Base-by-base conservation (phyloP, 1,140 invertebrate genomes). In the Maconellicoccus hirsutus region DNA sequence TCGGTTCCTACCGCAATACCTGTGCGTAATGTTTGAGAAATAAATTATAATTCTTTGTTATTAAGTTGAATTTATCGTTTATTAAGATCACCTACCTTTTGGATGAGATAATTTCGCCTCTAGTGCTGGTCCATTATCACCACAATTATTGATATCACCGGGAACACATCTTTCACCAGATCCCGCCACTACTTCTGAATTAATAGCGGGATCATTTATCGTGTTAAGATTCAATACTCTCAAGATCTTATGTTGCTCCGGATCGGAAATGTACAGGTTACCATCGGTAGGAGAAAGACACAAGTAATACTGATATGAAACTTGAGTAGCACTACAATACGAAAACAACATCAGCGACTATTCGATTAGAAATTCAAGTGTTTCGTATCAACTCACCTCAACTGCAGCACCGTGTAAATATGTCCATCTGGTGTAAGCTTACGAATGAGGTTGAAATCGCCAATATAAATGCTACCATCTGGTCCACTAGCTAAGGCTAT, bases 401-500 rank as follows among this genome's bases (percentile, higher is more conserved):
- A 82, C 78, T 96, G 88, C n/a, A 98, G 81, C 23, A 98, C 90
- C 59, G 94, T 98, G 75, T 89, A 92, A 23, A 98, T 92, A 76
- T 87, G 87, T 77, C 93, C 93, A 77, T 94, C 89, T 1, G 95
- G 92, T 22, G 91, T 94, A 59, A 98, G 89, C 76, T 94, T 85
- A 33, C 96, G 84, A 26, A 99, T 91, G 39, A 96, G 85, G 83
- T 98, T 98, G 78, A 96, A 97, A 80, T 98, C 96, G 0, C 94
- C 96, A 8, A 99, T 92, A 79, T 96, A 98, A 22, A 99, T 84
- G 73, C 91, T 94, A 14, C 96, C 97, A 82, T 98, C 96, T 6
- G 94, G 90, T 21, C 94, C 95, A 25, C 91, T 92, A 1, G 96
- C 90, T 29, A 99, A 80, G 10, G 95, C 92, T 3, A 96, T 92